These are phyloP conservation scores for Ophion obscuratus DNA, from an alignment of 2,888 invertebrate species.

Conservation along the genomic window DNA sequence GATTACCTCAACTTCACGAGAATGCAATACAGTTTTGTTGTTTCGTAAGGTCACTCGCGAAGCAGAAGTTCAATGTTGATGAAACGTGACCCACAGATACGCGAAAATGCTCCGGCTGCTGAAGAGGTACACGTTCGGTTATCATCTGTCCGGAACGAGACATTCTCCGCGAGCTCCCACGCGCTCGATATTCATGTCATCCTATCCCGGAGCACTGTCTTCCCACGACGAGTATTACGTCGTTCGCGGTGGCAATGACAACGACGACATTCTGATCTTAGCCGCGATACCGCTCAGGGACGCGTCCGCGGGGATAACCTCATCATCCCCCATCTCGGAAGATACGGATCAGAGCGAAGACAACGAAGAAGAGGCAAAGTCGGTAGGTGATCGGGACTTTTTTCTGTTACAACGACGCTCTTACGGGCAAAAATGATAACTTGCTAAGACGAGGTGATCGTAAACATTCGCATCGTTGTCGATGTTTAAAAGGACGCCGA, in stretches of 20 bases:
- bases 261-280: conserved; percentile 86
- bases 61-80: neutral
- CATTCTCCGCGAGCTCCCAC: conserved; percentile 87
- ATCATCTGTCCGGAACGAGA: conserved; percentile 86
- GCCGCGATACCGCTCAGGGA: conserved; percentile 91
- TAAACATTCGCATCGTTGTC: neutral
- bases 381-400: conserved; percentile 16
- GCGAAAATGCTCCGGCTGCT: conserved; percentile 92
- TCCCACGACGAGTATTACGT: conserved; percentile 94
- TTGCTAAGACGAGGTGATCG: too few relatives aligned
- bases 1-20: neutral
- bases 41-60: neutral
- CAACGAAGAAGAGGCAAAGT: conserved; percentile 19
- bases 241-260: conserved; percentile 84
- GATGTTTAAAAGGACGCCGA: neutral
- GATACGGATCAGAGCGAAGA: conserved; percentile 39
- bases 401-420: neutral
- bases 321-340: conserved; percentile 2
- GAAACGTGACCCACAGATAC: conserved; percentile 85
- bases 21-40: neutral
- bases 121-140: conserved; percentile 93
- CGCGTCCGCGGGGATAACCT: conserved; percentile 2
- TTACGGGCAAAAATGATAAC: too few relatives aligned
- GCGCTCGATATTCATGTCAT: conserved; percentile 90
- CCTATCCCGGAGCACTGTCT: conserved; percentile 92